Base-by-base conservation (phyloP, 2,888 invertebrate genomes). In the Azorinus chamasolen region DNA sequence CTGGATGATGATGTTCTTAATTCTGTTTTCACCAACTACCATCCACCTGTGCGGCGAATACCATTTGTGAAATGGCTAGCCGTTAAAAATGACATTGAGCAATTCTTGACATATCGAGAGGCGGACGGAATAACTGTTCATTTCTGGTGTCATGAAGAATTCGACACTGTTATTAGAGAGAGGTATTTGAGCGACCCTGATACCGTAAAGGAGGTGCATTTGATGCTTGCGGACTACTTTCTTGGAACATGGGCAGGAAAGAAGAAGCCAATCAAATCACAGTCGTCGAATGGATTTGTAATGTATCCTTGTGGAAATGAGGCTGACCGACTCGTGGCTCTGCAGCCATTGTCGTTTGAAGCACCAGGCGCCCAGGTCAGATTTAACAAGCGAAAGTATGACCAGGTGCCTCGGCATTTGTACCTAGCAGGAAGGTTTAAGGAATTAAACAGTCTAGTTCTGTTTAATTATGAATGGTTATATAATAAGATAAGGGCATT, bases 381-480 rank as follows among this genome's bases (percentile, higher is more conserved):
- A 46, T 93, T 87, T 80, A 93, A 93, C 83, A 87, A 80, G 46
- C 72, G 93, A 25, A 92, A 91, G 76, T 91, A 90, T 63, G 89
- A 90, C 58, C 92, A 92, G 61, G 89, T 93, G 4, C 92, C 93
- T 6, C 79, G 88, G 5, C 92, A 92, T 76, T 84, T 93, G 55
- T 87, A 84, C 59, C 80, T 89, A 5, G 86, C 91, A 1, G 91
- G 91, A n/a, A 73, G 92, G 16, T 70, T 88, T 32, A 83, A 88
- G 4, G 92, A 93, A 70, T 83, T 93, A n/a, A 89, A 91, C 65
- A 70, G 69, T 14, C 71, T 87, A 14, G 91, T 91, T 5, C 81
- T 91, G 27, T 93, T 93, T 79, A 91, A 89, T 76, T 93, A 92
- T 69, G 91, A 92, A 58, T 93, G 92, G 92, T 71, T 93, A 53